A percentile compares a stretch with the other conserved stretches of the same genome.
Evolutionary conservation across 2,797 vertebrate species (phyloP).

Genomic region (Dryobates pubescens): DNA sequence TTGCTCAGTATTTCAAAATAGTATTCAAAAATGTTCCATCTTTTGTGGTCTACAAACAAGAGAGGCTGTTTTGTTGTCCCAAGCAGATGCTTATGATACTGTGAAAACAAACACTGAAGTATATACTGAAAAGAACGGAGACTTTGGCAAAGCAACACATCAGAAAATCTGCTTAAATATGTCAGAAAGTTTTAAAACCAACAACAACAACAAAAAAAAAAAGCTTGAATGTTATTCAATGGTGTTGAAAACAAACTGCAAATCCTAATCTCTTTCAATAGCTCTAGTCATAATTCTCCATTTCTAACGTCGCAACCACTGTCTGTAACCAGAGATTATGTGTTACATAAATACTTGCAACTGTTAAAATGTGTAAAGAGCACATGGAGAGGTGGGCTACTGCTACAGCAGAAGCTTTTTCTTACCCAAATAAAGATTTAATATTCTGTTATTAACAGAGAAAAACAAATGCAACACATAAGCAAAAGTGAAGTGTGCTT

Average conservation of each 20-base stretch:
- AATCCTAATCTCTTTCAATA: conserved; percentile 19
- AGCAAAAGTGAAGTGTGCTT: conserved; percentile 30
- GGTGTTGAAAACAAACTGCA: conserved; percentile 16
- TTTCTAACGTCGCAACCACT: background rate
- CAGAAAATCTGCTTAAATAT: conserved; percentile 28
- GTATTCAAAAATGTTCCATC: background rate
- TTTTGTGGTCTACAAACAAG: background rate
- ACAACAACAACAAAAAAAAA: background rate
- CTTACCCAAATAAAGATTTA: conserved; percentile 35
- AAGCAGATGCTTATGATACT: background rate
- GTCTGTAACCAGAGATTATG: conserved; percentile 34
- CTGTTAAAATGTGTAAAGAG: conserved; percentile 27
- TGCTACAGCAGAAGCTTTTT: background rate
- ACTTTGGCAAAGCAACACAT: background rate
- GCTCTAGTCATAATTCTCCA: conserved; percentile 22
- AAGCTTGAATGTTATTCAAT: background rate
- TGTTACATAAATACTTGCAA: conserved; percentile 32
- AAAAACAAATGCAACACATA: conserved; percentile 47
- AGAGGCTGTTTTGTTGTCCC: background rate
- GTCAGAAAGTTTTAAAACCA: conserved; percentile 41
- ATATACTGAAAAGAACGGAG: background rate
- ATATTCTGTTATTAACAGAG: conserved; percentile 44
- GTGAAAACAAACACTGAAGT: background rate
- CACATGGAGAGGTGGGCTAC: conserved; percentile 29
- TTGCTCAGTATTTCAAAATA: background rate